Evolutionary conservation across 2,888 invertebrate genomes (phyloP).

Genomic region (Drosophila colorata): DNA sequence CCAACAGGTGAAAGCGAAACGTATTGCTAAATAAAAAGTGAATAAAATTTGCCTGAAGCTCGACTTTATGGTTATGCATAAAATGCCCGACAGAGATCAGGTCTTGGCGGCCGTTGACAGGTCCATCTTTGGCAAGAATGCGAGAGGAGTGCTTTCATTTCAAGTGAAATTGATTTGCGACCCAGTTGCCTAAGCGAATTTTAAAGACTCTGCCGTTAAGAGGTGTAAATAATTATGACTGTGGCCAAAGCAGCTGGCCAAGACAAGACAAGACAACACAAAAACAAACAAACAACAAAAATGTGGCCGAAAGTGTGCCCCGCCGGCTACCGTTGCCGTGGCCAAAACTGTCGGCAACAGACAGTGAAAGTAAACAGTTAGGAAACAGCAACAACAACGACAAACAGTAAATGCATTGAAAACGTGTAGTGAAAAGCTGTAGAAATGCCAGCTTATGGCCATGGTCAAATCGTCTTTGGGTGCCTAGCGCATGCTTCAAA

Average conservation of each 20-base stretch:
- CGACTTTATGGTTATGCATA: slow-evolving; percentile 46
- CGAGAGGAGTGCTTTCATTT: slow-evolving; percentile 69
- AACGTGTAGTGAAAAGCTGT: slow-evolving; percentile 66
- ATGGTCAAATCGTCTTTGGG: slow-evolving; percentile 45
- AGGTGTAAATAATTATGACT: slow-evolving; percentile 78
- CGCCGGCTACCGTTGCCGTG: slow-evolving; percentile 62
- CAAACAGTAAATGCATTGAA: slow-evolving; percentile 53
- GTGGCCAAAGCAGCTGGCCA: slow-evolving; percentile 45
- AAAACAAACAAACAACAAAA: slow-evolving; percentile 38
- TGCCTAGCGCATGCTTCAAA: slow-evolving; percentile 22
- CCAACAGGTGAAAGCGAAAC: slow-evolving; percentile 70
- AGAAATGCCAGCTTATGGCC: slow-evolving; percentile 59
- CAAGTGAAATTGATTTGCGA: slow-evolving; percentile 80
- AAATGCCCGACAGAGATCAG: slow-evolving; percentile 32
- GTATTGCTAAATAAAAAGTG: slow-evolving; percentile 6
- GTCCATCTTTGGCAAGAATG: slow-evolving; percentile 69
- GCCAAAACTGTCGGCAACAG: slow-evolving; percentile 52
- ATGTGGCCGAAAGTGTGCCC: slow-evolving; percentile 60
- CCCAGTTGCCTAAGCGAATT: slow-evolving; percentile 71
- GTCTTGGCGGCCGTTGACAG: slow-evolving; percentile 49
- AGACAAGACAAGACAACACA: slow-evolving; percentile 23
- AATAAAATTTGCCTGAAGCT: slow-evolving; percentile 27
- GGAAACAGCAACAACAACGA: slow-evolving; percentile 42
- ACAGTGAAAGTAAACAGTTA: slow-evolving; percentile 78
- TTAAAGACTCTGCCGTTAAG: slow-evolving; percentile 65